A percentile compares a stretch with the other conserved stretches of the same genome.
Evolutionary conservation across 2,888 invertebrate genomes (phyloP).

Genomic region (Tenthredo notha): DNA sequence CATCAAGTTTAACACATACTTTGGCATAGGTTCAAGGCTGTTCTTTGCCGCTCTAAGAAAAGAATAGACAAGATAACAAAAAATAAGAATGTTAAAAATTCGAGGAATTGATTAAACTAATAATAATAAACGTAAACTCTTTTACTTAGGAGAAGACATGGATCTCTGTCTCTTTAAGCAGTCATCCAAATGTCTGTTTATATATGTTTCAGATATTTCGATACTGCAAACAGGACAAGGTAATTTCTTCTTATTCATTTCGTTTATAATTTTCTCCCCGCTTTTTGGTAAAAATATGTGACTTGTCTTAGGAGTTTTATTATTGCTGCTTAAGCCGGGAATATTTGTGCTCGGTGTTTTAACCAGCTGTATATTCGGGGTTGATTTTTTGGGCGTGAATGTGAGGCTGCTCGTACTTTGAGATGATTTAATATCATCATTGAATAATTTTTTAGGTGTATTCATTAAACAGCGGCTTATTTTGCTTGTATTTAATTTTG

Average conservation of each 20-base stretch:
- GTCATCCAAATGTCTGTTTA: conserved; percentile 79
- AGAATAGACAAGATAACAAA: conserved; percentile 19
- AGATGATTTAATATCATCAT: neutral
- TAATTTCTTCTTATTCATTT: conserved; percentile 66
- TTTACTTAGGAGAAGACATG: conserved; percentile 27
- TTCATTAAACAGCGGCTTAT: neutral
- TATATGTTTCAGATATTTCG: conserved; percentile 74
- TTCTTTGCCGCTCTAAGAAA: conserved; percentile 61
- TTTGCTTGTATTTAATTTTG: neutral
- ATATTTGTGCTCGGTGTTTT: conserved; percentile 49
- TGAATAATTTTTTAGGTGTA: neutral
- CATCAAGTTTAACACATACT: conserved; percentile 79
- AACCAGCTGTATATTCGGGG: neutral
- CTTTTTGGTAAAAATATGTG: conserved; percentile 69
- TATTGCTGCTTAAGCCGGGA: conserved; percentile 68
- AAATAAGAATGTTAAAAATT: neutral
- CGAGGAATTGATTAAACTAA: neutral
- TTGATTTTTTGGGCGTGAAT: neutral
- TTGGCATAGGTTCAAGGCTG: conserved; percentile 76
- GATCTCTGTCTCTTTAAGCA: conserved; percentile 75
- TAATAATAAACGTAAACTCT: neutral
- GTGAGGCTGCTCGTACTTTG: neutral
- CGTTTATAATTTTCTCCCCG: conserved; percentile 56
- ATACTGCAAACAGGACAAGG: conserved; percentile 79
- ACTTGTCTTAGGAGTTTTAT: conserved; percentile 53